Conservation (phyloP, 1,140 invertebrate genomes). For the Drosophila oshimai region DNA sequence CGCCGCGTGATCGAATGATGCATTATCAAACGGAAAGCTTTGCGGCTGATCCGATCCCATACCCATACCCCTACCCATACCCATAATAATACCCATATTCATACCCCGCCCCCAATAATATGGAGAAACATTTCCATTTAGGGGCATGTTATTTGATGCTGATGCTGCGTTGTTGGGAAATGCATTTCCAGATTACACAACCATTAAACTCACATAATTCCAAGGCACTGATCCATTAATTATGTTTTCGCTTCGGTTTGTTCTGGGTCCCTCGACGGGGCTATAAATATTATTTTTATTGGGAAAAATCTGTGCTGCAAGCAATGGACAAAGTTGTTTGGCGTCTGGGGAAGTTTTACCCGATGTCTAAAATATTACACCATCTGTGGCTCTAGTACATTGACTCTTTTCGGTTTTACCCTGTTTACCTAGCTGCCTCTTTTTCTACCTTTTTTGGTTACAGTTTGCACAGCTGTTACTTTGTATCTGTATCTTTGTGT, state of each 20-base stretch:
- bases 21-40: conserved; percentile 40
- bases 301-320: conserved; percentile 16
- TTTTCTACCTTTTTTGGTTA: conserved; percentile 13
- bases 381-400: conserved; percentile 38
- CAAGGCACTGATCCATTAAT: conserved; percentile 59
- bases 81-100: not conserved
- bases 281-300: conserved; percentile 53
- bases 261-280: conserved; percentile 4
- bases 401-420: conserved; percentile 30
- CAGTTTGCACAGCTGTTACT: conserved; percentile 42
- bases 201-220: conserved; percentile 40
- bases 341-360: conserved; percentile 3
- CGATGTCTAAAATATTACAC: conserved; percentile 48
- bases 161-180: conserved; percentile 3
- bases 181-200: conserved; percentile 49
- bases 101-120: not conserved
- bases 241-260: conserved; percentile 49
- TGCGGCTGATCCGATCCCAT: conserved; percentile 28
- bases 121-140: conserved; percentile 45
- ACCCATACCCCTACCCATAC: not conserved
- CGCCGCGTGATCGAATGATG: conserved; percentile 42
- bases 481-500: conserved; percentile 12
- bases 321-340: conserved; percentile 1
- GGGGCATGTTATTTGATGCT: conserved; percentile 42
- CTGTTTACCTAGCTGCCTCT: conserved; percentile 11